Evolutionary conservation across 2,888 invertebrate genomes (phyloP).

Genomic region (Seladonia tumulorum): DNA sequence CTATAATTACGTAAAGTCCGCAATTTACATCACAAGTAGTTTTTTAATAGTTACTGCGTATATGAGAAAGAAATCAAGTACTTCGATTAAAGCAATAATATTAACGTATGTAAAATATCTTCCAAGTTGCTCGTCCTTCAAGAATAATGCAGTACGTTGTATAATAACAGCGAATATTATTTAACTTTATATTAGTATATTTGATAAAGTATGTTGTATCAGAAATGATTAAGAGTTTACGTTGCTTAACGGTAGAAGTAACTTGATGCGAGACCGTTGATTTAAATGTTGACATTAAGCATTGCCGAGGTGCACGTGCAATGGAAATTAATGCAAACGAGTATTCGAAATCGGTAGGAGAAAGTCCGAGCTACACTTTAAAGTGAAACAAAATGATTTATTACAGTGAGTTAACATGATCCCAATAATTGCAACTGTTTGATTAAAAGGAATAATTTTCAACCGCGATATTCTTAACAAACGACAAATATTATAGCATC

Average conservation of each 20-base stretch:
- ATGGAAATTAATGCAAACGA: constrained; percentile 2
- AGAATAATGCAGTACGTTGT: not conserved
- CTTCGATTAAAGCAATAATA: too few species aligned
- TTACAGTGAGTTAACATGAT: not conserved
- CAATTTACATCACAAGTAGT: not conserved
- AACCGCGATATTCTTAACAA: not conserved
- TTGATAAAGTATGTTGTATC: not conserved
- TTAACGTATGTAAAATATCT: too few species aligned
- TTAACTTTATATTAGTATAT: not conserved
- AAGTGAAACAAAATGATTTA: not conserved
- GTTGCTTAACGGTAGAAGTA: not conserved
- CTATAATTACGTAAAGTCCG: not conserved
- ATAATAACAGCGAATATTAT: not conserved
- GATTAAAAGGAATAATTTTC: not conserved
- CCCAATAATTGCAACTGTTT: not conserved
- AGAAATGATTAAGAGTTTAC: too few species aligned
- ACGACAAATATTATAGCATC: not conserved
- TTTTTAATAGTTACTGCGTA: not conserved
- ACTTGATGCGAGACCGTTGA: not conserved
- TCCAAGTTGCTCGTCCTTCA: too few species aligned
- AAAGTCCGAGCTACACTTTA: constrained; percentile 6
- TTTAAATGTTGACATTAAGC: not conserved
- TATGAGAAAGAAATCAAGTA: not conserved
- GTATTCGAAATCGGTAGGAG: not conserved
- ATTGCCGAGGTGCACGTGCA: not conserved